A percentile compares a stretch with the other conserved stretches of the same genome.
Evolutionary conservation across 1,140 invertebrate species (phyloP).

Genomic region (Hestina assimilis): DNA sequence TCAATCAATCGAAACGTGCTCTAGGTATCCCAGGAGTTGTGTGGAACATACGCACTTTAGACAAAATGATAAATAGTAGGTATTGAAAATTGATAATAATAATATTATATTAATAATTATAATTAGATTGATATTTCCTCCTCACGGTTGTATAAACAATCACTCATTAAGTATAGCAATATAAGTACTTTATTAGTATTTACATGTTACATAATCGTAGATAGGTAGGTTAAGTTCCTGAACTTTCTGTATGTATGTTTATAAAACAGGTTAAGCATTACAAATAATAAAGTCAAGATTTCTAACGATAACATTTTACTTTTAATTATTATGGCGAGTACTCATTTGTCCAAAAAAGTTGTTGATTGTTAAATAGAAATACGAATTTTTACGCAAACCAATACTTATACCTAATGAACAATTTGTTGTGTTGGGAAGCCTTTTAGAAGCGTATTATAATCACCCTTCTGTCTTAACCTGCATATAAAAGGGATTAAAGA

Average conservation of each 20-base stretch:
- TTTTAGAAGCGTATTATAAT: constrained; percentile 3
- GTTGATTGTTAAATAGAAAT: constrained; percentile 1
- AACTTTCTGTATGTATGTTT: too few species aligned
- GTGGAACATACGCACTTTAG: too few species aligned
- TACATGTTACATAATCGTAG: neutral
- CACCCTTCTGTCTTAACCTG: constrained; percentile 11
- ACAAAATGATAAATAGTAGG: too few species aligned
- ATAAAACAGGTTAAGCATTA: too few species aligned
- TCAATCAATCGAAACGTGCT: too few species aligned
- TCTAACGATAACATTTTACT: too few species aligned
- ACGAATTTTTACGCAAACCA: neutral
- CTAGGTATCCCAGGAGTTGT: too few species aligned
- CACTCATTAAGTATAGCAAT: neutral
- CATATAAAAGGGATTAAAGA: neutral
- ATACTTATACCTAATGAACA: neutral
- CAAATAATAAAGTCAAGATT: too few species aligned
- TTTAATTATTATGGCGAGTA: too few species aligned
- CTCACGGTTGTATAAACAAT: neutral
- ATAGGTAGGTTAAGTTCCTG: neutral
- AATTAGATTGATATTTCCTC: neutral
- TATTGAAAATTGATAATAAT: neutral
- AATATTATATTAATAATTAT: neutral
- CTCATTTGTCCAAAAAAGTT: too few species aligned
- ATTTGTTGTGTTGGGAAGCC: constrained; percentile 11
- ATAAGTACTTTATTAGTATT: neutral